Percentiles rank a stretch among this genome's conserved stretches.
Evolutionary conservation across 2,797 vertebrate species (phyloP).

Genomic region (Anabacerthia variegaticeps): DNA sequence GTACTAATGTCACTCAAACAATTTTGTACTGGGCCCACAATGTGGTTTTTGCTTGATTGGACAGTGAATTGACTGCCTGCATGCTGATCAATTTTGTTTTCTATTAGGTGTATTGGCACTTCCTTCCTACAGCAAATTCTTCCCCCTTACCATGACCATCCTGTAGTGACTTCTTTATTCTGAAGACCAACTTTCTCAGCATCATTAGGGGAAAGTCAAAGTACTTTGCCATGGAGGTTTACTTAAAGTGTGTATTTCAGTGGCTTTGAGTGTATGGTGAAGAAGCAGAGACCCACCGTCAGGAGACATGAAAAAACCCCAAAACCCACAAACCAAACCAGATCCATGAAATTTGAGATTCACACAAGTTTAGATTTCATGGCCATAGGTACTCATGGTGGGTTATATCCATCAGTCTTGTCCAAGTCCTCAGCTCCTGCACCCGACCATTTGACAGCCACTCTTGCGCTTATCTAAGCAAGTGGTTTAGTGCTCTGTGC

Average conservation of each 20-base stretch:
- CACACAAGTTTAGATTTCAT: neutral
- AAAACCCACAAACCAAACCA: neutral
- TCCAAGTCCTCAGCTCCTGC: neutral
- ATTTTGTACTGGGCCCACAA: neutral
- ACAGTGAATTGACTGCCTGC: neutral
- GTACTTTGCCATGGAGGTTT: neutral
- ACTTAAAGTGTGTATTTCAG: neutral
- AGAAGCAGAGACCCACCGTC: neutral
- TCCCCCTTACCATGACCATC: neutral
- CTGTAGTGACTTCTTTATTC: neutral
- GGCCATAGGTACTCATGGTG: neutral
- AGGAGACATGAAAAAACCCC: neutral
- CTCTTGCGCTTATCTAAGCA: neutral
- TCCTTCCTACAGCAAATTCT: neutral
- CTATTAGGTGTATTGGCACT: neutral
- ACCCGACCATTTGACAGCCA: neutral
- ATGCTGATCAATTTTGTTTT: neutral
- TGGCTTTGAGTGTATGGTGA: neutral
- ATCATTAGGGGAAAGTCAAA: neutral
- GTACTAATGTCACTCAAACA: neutral
- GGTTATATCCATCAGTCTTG: neutral
- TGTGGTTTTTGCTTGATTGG: neutral
- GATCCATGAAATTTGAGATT: neutral
- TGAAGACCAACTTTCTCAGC: neutral
- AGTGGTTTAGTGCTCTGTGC: neutral